phyloP scores from a whole-genome alignment of 2,888 invertebrate species.

The Seira musarum region DNA sequence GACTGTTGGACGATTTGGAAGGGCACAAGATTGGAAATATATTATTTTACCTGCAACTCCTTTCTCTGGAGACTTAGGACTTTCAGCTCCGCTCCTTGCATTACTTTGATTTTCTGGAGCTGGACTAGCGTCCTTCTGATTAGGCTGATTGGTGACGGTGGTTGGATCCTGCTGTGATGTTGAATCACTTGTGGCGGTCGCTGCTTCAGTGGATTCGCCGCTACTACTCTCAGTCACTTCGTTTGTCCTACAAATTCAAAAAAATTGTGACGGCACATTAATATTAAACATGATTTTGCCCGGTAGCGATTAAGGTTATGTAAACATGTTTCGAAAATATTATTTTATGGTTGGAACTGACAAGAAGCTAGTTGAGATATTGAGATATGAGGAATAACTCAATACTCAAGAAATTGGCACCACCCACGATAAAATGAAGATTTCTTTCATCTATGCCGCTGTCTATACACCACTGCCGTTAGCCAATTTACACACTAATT shows the following conservation, averaged over 20 bases:
- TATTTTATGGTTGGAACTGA: too few relatives aligned
- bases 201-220: conserved; percentile 46
- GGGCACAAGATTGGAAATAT: neutral
- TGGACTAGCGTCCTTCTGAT: conserved; percentile 63
- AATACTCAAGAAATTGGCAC: too few relatives aligned
- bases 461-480: too few relatives aligned
- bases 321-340: neutral
- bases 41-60: conserved; percentile 38
- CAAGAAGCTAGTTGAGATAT: too few relatives aligned
- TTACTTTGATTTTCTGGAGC: conserved; percentile 55
- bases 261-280: conserved; percentile 12
- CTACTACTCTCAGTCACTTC: conserved; percentile 58
- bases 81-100: conserved; percentile 36
- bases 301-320: neutral
- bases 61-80: conserved; percentile 60
- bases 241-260: conserved; percentile 40
- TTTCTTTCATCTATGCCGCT: too few relatives aligned
- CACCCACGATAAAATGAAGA: too few relatives aligned
- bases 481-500: neutral
- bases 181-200: conserved; percentile 9
- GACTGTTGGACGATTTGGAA: neutral
- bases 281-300: neutral
- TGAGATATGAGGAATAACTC: too few relatives aligned
- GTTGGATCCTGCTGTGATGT: conserved; percentile 23
- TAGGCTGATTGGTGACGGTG: conserved; percentile 19